These are phyloP conservation scores for Echiichthys vipera DNA, from an alignment of 2,797 vertebrate genomes.

Conservation along the genomic window DNA sequence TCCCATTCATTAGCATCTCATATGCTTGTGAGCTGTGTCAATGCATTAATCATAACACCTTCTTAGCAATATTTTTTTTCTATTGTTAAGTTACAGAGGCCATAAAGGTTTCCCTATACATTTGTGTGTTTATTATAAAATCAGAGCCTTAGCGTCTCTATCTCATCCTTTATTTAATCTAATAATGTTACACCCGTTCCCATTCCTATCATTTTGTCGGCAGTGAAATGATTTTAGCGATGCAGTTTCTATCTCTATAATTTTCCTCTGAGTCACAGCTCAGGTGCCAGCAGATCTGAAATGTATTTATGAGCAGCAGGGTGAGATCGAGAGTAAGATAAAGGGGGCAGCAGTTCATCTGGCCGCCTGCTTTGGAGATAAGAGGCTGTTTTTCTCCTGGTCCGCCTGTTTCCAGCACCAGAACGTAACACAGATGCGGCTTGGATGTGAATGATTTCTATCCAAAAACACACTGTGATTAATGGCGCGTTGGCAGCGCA, in stretches of 20 bases:
- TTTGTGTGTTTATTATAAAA: neutral
- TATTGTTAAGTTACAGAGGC: slow-evolving; percentile 1
- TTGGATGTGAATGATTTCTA: neutral
- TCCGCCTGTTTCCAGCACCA: neutral
- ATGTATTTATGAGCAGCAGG: slow-evolving; percentile 19
- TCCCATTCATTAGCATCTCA: slow-evolving; percentile 37
- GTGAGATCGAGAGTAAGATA: slow-evolving; percentile 10
- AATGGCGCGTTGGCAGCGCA: no score
- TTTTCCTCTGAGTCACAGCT: slow-evolving; percentile 8
- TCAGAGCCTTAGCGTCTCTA: neutral
- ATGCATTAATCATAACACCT: slow-evolving; percentile 11
- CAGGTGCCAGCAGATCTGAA: slow-evolving; percentile 4
- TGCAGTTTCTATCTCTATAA: neutral
- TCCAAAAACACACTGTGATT: no score
- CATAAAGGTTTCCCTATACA: neutral
- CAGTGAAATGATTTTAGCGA: neutral
- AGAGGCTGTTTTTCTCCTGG: neutral
- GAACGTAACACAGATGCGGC: slow-evolving; percentile 4
- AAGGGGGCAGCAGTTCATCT: slow-evolving; percentile 31
- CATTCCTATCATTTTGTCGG: neutral
- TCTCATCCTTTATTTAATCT: neutral
- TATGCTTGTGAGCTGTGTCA: slow-evolving; percentile 3
- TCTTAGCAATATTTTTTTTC: slow-evolving; percentile 6
- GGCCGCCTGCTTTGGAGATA: neutral
- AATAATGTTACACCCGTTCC: neutral